Evolutionary conservation across 2,113 vertebrate species (phyloP).

Genomic region (Bos indicus): DNA sequence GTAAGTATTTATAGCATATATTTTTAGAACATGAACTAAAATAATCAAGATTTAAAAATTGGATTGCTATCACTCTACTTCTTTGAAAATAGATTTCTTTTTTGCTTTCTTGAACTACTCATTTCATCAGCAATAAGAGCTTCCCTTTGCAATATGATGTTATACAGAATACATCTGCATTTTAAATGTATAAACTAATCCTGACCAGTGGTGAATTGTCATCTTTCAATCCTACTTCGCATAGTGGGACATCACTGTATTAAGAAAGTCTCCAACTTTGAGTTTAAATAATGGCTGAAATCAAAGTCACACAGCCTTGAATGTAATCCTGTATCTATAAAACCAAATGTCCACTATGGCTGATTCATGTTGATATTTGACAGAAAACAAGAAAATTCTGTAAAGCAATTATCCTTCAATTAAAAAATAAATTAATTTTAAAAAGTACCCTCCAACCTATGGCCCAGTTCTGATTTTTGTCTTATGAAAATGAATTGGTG

Average conservation of each 20-base stretch:
- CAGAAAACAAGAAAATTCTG: not conserved
- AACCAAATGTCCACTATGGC: not conserved
- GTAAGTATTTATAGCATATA: not conserved
- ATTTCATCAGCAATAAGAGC: not conserved
- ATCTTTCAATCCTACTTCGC: not conserved
- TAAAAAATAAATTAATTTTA: not conserved
- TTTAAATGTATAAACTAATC: not conserved
- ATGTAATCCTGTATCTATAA: not conserved
- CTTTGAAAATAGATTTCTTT: not conserved
- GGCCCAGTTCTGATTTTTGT: not conserved
- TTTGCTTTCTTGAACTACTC: not conserved
- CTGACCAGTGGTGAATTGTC: not conserved
- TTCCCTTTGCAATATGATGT: not conserved
- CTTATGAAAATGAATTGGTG: not conserved
- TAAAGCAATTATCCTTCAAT: not conserved
- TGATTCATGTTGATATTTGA: not conserved
- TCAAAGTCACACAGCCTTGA: not conserved
- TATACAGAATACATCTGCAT: not conserved
- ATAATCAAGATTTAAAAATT: not conserved
- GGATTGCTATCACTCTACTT: not conserved
- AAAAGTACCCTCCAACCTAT: not conserved
- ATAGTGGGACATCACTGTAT: not conserved
- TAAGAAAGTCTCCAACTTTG: not conserved
- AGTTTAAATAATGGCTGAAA: not conserved
- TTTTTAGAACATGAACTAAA: not conserved